phyloP scores from a whole-genome alignment of 2,888 invertebrate species.

The Standfussiana lucernea region DNA sequence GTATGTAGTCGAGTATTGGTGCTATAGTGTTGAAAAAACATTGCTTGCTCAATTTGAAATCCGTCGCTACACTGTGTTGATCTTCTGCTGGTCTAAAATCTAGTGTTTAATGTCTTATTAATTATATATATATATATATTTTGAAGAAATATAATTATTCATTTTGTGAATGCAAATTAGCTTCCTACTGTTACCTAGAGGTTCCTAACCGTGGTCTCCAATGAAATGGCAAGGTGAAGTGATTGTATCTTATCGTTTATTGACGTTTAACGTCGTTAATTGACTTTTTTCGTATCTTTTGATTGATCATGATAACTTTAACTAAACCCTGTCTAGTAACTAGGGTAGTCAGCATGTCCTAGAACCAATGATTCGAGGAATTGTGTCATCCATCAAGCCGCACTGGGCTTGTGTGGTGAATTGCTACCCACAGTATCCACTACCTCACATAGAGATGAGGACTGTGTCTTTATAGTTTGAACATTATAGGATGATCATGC shows the following conservation, averaged over 20 bases:
- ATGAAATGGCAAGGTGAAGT: too few relatives aligned
- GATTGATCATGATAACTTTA: background rate
- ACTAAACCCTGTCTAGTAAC: background rate
- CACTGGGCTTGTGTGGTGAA: background rate
- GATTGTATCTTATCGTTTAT: background rate
- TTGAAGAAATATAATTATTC: background rate
- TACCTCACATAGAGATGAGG: background rate
- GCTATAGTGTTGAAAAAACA: background rate
- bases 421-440: background rate
- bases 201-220: background rate
- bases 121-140: background rate
- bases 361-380: background rate
- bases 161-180: background rate
- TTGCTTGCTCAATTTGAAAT: background rate
- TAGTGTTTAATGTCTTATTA: background rate
- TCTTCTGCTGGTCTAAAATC: background rate
- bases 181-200: background rate
- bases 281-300: background rate
- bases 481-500: background rate
- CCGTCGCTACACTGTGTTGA: background rate
- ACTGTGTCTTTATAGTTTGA: background rate
- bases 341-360: background rate
- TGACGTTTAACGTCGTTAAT: background rate
- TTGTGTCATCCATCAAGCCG: background rate
- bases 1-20: slow-evolving; percentile 12